These are phyloP conservation scores for Epinephelus fuscoguttatus DNA, from an alignment of 2,113 vertebrate species.

Conservation along the genomic window DNA sequence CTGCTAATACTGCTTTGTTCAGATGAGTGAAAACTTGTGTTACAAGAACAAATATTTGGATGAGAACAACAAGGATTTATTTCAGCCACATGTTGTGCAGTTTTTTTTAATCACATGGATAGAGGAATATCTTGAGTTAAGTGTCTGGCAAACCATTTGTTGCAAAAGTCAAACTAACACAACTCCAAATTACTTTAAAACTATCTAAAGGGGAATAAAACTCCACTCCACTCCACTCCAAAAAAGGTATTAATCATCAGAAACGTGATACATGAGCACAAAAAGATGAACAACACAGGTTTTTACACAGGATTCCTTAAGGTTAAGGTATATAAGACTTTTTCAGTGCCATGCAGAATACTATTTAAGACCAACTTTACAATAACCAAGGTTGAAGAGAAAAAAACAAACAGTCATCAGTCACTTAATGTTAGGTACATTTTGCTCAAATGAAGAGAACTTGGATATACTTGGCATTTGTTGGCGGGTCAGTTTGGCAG, in stretches of 20 bases:
- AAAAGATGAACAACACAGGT: neutral
- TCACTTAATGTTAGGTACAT: too few relatives aligned
- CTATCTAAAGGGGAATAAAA: constrained; percentile 12
- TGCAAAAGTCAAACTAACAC: neutral
- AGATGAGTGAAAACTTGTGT: constrained; percentile 49
- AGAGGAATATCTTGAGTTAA: neutral
- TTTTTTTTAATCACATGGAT: neutral
- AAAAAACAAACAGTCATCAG: too few relatives aligned
- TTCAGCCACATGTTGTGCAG: neutral
- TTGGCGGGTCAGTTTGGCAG: too few relatives aligned
- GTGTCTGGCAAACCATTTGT: neutral
- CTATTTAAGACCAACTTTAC: too few relatives aligned
- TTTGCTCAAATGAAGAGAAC: too few relatives aligned
- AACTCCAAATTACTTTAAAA: neutral
- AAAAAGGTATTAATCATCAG: neutral
- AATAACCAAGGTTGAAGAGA: too few relatives aligned
- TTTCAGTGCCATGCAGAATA: too few relatives aligned
- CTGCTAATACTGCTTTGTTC: constrained; percentile 61
- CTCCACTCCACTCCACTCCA: neutral
- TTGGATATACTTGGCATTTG: too few relatives aligned
- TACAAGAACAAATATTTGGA: constrained; percentile 33
- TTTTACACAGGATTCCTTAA: neutral
- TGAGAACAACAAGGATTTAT: constrained; percentile 13
- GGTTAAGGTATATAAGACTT: too few relatives aligned
- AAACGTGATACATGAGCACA: neutral